Evolutionary conservation across 2,888 invertebrate genomes (phyloP), one percentile per base, ranked within the genome.

Genomic region (Tortrix viridana): DNA sequence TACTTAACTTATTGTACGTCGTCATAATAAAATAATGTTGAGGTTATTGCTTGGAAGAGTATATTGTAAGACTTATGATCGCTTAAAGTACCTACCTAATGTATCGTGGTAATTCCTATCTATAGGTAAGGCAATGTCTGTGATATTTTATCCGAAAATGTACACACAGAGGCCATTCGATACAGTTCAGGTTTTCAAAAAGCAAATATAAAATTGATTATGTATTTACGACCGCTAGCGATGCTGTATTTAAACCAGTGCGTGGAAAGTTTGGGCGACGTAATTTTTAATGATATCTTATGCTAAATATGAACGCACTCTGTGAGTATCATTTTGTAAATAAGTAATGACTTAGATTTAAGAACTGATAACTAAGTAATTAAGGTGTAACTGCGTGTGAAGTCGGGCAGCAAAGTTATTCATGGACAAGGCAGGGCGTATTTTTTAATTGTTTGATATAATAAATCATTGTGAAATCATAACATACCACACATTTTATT

Each of bases 81-180:
- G 32, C 49, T 19, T 37, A 5, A 32, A 49, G 16, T 41, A 16
- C 6, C 16, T 48, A 22, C 32, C 23, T 32, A 12, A 26, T 49
- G 26, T 18, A 18, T 14, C 32, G n/a, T 19, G 19, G 32, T 50
- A 37, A 37, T 19, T 37, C 37, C 50, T 50, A 50, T 50, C 18
- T 50, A 41, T 41, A 38, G 37, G 12, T 52, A 52, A 50, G 23
- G 32, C 62, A 62, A 56, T 18, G 46, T 52, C 62, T 62, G 62
- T 62, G 62, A 62, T 62, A 62, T 62, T 50, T 38, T 46, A 56
- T 52, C 19, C n/a, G 16, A 56, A 47, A 56, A 46, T 43, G 26
- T 37, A 37, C 32, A 32, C 49, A 26, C 19, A 32, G 50, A 37
- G 14, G 37, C 50, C 37, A 32, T 49, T 19, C 32, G 37, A 50